These are phyloP conservation scores for Anastrepha ludens DNA, from an alignment of 1,140 invertebrate genomes.

Conservation along the genomic window DNA sequence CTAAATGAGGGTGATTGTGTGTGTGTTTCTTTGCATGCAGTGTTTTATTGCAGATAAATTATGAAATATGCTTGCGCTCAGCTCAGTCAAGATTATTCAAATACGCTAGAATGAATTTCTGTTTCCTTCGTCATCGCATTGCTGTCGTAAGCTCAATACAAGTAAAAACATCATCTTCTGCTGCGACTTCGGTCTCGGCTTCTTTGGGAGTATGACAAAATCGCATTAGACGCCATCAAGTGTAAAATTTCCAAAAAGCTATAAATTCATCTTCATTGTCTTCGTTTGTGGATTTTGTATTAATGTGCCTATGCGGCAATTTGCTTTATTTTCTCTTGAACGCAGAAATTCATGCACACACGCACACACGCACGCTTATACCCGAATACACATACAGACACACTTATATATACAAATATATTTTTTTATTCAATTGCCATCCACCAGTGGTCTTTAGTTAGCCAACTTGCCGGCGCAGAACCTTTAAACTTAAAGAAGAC, in stretches of 20 bases:
- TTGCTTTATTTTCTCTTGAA: neutral
- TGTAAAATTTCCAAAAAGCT: conserved; percentile 44
- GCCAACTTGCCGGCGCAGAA: neutral
- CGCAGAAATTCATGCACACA: neutral
- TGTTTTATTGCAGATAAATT: conserved; percentile 47
- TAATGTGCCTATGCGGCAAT: conserved; percentile 10
- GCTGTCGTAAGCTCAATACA: no score
- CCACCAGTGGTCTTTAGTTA: neutral
- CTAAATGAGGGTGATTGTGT: conserved; percentile 21
- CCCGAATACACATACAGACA: neutral
- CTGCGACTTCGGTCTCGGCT: neutral
- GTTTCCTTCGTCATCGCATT: neutral
- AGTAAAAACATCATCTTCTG: neutral
- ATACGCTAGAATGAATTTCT: conserved; percentile 50
- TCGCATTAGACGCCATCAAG: conserved; percentile 48
- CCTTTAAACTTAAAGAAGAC: neutral
- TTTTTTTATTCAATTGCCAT: neutral
- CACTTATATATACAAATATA: neutral
- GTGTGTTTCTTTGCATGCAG: neutral
- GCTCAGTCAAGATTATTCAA: conserved; percentile 50
- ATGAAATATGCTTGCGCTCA: conserved; percentile 46
- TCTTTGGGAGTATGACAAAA: conserved; percentile 15
- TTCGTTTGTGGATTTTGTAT: conserved; percentile 16
- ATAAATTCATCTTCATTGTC: conserved; percentile 42
- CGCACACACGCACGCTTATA: neutral